Percentiles rank a stretch among this genome's conserved stretches.
phyloP scores from a whole-genome alignment of 2,113 vertebrate species.

The Paradoxurus hermaphroditus region DNA sequence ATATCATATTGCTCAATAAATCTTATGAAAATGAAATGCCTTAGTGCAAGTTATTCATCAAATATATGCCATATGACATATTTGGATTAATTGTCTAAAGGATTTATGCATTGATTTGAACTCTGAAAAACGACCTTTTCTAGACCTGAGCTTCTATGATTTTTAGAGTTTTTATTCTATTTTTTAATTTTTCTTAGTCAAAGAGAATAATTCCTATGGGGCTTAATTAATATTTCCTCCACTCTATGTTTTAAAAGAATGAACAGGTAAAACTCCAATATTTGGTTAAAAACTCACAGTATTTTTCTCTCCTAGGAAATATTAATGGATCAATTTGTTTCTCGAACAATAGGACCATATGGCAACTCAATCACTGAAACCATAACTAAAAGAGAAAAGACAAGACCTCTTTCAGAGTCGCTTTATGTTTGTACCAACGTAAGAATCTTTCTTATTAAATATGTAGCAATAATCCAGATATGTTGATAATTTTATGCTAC shows the following conservation, averaged over 20 bases:
- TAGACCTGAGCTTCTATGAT: not conserved
- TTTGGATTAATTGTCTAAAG: not conserved
- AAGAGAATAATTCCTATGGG: not conserved
- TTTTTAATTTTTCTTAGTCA: not conserved
- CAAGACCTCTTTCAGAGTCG: slow-evolving; percentile 16
- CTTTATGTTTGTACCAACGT: not conserved
- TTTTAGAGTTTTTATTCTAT: not conserved
- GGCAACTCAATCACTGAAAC: not conserved
- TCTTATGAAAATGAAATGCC: not conserved
- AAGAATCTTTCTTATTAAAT: not conserved
- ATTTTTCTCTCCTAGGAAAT: not conserved
- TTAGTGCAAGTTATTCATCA: not conserved
- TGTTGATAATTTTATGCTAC: not conserved
- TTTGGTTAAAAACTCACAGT: not conserved
- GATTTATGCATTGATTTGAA: not conserved
- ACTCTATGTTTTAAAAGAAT: not conserved
- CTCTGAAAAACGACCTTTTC: not conserved
- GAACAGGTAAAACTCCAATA: not conserved
- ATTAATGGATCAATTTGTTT: not conserved
- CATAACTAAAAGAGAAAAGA: not conserved
- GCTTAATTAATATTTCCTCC: not conserved
- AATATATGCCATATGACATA: not conserved
- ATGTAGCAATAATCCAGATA: not conserved
- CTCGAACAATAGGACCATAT: not conserved
- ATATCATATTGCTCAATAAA: not conserved